These are phyloP conservation scores for Nudaria mundana DNA, from an alignment of 2,888 invertebrate genomes.

Conservation along the genomic window DNA sequence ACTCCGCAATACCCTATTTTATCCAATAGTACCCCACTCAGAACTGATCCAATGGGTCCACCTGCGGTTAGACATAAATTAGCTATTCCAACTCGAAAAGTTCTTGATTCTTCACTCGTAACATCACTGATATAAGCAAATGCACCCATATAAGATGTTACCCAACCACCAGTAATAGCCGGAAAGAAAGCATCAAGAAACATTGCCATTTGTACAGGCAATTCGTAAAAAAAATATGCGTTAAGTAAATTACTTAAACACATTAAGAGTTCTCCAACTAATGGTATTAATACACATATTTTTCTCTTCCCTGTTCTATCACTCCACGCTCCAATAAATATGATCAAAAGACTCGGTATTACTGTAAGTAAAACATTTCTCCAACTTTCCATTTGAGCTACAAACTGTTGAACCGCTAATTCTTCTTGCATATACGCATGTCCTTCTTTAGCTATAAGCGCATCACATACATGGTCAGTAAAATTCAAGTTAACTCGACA, in stretches of 20 bases:
- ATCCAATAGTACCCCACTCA: conserved; percentile 65
- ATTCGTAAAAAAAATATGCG: conserved; percentile 75
- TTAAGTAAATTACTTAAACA: conserved; percentile 74
- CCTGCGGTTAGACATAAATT: conserved; percentile 68
- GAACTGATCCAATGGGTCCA: conserved; percentile 62
- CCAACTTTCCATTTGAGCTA: conserved; percentile 78
- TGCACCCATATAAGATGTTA: conserved; percentile 78
- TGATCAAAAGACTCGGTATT: conserved; percentile 76
- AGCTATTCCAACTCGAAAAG: conserved; percentile 81
- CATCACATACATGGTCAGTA: conserved; percentile 85
- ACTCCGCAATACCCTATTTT: conserved; percentile 77
- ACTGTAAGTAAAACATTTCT: conserved; percentile 77
- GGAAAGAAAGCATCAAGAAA: conserved; percentile 77
- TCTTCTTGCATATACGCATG: conserved; percentile 83
- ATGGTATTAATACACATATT: conserved; percentile 79
- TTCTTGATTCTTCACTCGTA: conserved; percentile 77
- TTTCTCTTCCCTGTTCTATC: conserved; percentile 80
- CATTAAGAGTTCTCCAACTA: conserved; percentile 75
- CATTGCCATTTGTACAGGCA: conserved; percentile 76
- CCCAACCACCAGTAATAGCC: conserved; percentile 78
- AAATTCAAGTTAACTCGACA: conserved; percentile 89
- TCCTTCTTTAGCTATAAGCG: conserved; percentile 86
- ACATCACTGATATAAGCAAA: conserved; percentile 83
- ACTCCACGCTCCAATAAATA: conserved; percentile 83
- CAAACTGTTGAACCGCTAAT: conserved; percentile 78